These are phyloP conservation scores for Patella ulyssiponensis DNA, from an alignment of 2,888 invertebrate species.

Conservation along the genomic window DNA sequence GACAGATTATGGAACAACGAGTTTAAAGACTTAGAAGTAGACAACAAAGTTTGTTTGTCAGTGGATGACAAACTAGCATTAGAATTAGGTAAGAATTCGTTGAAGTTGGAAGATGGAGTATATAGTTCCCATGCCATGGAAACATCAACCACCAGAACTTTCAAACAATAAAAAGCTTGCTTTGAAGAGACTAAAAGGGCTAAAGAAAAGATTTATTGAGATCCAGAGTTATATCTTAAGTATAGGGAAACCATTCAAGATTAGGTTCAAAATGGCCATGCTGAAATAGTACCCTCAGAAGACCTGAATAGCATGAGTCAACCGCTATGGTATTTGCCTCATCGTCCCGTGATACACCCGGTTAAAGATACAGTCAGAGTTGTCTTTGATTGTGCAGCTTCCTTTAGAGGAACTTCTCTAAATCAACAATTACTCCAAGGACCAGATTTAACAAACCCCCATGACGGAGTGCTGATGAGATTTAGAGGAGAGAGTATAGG, in stretches of 20 bases:
- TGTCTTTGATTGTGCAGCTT: not conserved
- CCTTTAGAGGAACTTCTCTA: conserved; percentile 19
- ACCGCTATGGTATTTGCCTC: too few species aligned
- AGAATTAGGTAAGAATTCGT: not conserved
- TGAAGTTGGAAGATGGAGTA: not conserved
- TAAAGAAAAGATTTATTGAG: too few species aligned
- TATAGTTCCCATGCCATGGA: not conserved
- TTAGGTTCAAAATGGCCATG: too few species aligned
- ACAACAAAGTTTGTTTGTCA: conserved; percentile 4
- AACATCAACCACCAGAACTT: not conserved
- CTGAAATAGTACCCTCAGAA: too few species aligned
- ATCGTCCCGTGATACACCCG: conserved; percentile 15
- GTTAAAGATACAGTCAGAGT: conserved; percentile 13
- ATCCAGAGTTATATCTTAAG: too few species aligned
- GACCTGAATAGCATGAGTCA: too few species aligned
- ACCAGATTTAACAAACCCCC: conserved; percentile 40
- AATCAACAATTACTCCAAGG: conserved; percentile 37
- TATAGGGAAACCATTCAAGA: too few species aligned
- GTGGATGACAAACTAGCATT: not conserved
- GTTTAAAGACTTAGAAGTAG: not conserved
- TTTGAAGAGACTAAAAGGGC: too few species aligned
- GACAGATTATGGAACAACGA: not conserved
- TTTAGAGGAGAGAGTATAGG: conserved; percentile 36
- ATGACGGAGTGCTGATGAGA: conserved; percentile 39
- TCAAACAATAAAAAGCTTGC: not conserved